Percentiles rank a stretch among this genome's conserved stretches.
Evolutionary conservation across 2,888 invertebrate species (phyloP).

Genomic region (Synergus japonicus): DNA sequence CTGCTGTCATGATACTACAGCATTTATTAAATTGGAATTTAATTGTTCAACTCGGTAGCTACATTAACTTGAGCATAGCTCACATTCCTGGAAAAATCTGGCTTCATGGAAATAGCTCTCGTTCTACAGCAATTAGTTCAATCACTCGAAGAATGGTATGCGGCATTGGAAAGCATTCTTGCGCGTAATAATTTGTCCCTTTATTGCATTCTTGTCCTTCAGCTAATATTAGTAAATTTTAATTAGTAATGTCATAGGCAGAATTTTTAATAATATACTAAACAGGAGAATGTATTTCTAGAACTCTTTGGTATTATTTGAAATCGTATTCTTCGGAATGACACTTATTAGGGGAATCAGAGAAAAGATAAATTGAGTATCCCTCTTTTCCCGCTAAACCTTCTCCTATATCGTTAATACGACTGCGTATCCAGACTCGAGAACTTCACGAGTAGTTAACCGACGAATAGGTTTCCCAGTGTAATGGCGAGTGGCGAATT

Average conservation of each 20-base stretch:
- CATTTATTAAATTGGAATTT: slow-evolving; percentile 69
- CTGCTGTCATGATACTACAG: slow-evolving; percentile 62
- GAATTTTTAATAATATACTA: no score
- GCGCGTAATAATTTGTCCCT: slow-evolving; percentile 1
- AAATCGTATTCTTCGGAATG: not conserved
- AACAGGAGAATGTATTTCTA: not conserved
- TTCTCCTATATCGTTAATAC: slow-evolving; percentile 48
- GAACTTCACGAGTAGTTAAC: slow-evolving; percentile 64
- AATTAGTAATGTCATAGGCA: not conserved
- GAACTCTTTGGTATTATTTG: not conserved
- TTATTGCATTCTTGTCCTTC: not conserved
- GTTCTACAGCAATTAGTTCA: slow-evolving; percentile 29
- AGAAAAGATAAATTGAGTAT: slow-evolving; percentile 10
- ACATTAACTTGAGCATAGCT: slow-evolving; percentile 21
- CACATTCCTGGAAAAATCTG: slow-evolving; percentile 37
- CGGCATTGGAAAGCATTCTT: slow-evolving; percentile 3
- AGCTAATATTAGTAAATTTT: not conserved
- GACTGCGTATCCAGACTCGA: slow-evolving; percentile 53
- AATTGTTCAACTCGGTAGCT: slow-evolving; percentile 62
- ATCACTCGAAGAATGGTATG: slow-evolving; percentile 12
- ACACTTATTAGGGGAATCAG: not conserved
- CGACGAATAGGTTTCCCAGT: slow-evolving; percentile 54
- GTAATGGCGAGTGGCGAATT: slow-evolving; percentile 59
- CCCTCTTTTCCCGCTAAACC: slow-evolving; percentile 28
- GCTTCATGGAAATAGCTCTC: slow-evolving; percentile 17